Conservation (phyloP, 2,888 invertebrate genomes). For the Melitaea athalia region DNA sequence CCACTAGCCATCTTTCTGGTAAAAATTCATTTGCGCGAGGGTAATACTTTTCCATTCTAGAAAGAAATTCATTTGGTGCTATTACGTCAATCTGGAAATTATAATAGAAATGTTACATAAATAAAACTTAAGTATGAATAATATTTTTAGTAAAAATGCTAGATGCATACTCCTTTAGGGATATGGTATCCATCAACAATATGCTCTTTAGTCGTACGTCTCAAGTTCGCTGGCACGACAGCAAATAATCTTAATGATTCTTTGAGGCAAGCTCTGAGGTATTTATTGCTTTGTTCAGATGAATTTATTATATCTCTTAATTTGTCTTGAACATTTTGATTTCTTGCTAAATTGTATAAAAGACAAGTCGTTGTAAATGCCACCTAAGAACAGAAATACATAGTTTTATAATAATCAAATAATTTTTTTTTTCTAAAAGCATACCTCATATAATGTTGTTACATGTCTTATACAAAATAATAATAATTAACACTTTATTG, state of each 20-base stretch:
- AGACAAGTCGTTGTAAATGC: conserved; percentile 63
- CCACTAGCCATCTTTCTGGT: conserved; percentile 87
- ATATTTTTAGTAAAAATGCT: neutral
- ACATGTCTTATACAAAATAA: too few species aligned
- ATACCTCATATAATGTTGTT: neutral
- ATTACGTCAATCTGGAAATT: conserved; percentile 86
- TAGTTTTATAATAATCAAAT: neutral
- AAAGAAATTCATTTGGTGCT: conserved; percentile 87
- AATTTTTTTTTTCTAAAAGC: neutral
- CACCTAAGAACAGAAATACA: conserved; percentile 56
- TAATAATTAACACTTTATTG: conserved; percentile 19
- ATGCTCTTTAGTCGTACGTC: conserved; percentile 67
- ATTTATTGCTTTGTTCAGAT: conserved; percentile 56
- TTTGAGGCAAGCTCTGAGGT: conserved; percentile 85
- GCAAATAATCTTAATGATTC: conserved; percentile 80
- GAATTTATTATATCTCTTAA: conserved; percentile 62
- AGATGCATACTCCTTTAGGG: conserved; percentile 65
- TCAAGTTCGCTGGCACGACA: conserved; percentile 63
- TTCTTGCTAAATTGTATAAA: conserved; percentile 80
- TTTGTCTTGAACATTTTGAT: conserved; percentile 79
- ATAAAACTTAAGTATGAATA: neutral
- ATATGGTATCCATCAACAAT: conserved; percentile 68
- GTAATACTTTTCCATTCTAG: conserved; percentile 80
- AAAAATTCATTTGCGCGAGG: conserved; percentile 79
- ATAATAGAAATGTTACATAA: conserved; percentile 9